Base-by-base conservation (phyloP, 1,140 invertebrate genomes). In the Zophobas atratus region DNA sequence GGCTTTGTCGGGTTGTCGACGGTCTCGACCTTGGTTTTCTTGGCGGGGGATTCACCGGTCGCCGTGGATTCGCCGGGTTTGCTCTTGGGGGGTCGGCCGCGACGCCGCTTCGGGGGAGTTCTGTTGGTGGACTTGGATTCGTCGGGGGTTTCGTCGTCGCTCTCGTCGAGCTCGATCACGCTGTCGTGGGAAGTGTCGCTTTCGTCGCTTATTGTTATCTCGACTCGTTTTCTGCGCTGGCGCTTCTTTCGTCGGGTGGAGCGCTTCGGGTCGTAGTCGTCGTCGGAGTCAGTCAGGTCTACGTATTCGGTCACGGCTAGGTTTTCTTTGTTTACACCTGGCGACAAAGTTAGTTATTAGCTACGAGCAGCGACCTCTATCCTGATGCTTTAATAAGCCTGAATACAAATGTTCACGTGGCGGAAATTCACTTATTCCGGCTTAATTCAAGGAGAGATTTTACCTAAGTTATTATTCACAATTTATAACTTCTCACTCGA, bases 271-370 rank as follows among this genome's bases (percentile, higher is more conserved):
- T 81, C 76, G 6, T 76, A 75, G 43, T 85, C 84, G 0, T 85
- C 84, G 20, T 84, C 84, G 0, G 84, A 83, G 75, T 85, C 84
- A 6, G 75, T 82, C 46, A 85, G 48, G 77, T 84, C 82, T 3
- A 85, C 82, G 55, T 79, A 77, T 49, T 82, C 83, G 48, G 82
- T 83, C 20, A 83, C 81, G 70, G 75, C 72, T 5, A 80, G 70
- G 39, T 79, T 75, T 41, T 81, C 78, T 4, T 56, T 74, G 53
- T 74, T 73, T 3, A 67, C 33, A 60, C 6, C 34, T 38, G 56
- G n/a, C n/a, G 36, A 36, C 2, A 32, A 57, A 57, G 2, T 6
- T 4, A 46, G 8, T 4, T 4, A 46, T 46, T 8, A 46, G 8
- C 3, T 46, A 3, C 43, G 20, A 20, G 20, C 20, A 20, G 20